phyloP scores from a whole-genome alignment of 2,888 invertebrate species.

The Marronus borbonicus region DNA sequence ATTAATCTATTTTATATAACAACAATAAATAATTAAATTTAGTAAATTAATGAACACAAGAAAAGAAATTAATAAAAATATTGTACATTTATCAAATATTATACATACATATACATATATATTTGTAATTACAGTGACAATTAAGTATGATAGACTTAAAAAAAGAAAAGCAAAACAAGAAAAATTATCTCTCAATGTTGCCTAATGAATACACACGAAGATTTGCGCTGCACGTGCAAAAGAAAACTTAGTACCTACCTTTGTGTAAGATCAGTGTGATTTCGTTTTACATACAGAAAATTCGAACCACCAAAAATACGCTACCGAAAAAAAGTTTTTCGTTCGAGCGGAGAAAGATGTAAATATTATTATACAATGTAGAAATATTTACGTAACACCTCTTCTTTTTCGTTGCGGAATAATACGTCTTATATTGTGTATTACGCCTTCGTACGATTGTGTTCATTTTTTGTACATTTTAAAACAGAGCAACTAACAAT shows the following conservation, averaged over 20 bases:
- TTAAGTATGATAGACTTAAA: slow-evolving; percentile 52
- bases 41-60: slow-evolving; percentile 34
- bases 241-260: slow-evolving; percentile 61
- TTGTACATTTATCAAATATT: slow-evolving; percentile 60
- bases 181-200: slow-evolving; percentile 65
- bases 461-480: slow-evolving; percentile 51
- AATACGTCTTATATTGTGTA: background rate
- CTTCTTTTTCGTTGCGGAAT: background rate
- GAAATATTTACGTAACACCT: no score
- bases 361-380: no score
- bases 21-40: slow-evolving; percentile 53
- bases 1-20: background rate
- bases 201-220: slow-evolving; percentile 61
- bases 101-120: slow-evolving; percentile 59
- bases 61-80: slow-evolving; percentile 59
- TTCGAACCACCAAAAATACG: slow-evolving; percentile 54
- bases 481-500: slow-evolving; percentile 57
- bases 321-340: no score
- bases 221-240: slow-evolving; percentile 65
- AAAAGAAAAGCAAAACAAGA: slow-evolving; percentile 14
- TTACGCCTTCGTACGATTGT: slow-evolving; percentile 5
- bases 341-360: no score
- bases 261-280: slow-evolving; percentile 67
- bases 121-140: slow-evolving; percentile 65
- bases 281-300: slow-evolving; percentile 57